Percentiles rank a stretch among this genome's conserved stretches.
phyloP scores from a whole-genome alignment of 2,797 vertebrate species.

The Tamandua tetradactyla region DNA sequence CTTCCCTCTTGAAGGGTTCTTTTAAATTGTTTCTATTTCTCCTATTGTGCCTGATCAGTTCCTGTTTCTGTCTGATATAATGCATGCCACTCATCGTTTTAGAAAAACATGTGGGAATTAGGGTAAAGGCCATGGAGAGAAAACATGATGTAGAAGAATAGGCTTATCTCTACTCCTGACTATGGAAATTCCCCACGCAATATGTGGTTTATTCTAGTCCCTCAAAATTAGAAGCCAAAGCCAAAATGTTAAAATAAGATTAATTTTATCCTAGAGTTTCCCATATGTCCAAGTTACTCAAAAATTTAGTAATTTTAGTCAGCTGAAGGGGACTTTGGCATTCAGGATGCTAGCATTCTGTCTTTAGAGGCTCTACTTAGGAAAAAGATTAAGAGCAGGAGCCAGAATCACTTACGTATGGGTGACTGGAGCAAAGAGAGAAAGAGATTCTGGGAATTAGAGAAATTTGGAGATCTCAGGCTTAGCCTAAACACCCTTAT shows the following conservation, averaged over 20 bases:
- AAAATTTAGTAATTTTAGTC: neutral
- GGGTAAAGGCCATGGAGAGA: neutral
- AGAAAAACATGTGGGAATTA: neutral
- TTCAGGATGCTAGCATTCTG: neutral
- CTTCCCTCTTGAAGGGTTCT: neutral
- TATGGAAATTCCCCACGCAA: neutral
- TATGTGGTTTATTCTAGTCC: neutral
- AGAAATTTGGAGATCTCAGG: neutral
- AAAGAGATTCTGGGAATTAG: neutral
- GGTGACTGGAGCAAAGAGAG: neutral
- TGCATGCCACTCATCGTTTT: neutral
- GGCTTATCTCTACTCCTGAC: neutral
- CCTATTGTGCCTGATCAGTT: neutral
- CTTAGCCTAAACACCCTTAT: neutral
- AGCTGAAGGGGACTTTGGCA: neutral
- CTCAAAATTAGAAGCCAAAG: neutral
- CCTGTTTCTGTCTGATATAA: neutral
- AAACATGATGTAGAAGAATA: neutral
- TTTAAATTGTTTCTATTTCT: neutral
- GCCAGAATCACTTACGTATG: neutral
- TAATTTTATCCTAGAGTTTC: constrained; percentile 27
- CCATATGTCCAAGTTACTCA: neutral
- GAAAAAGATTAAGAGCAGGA: neutral
- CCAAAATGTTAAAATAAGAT: neutral
- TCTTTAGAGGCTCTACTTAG: neutral